Evolutionary conservation across 2,797 vertebrate genomes (phyloP), one percentile per base, ranked within the genome.

Genomic region (Botia kubotai): DNA sequence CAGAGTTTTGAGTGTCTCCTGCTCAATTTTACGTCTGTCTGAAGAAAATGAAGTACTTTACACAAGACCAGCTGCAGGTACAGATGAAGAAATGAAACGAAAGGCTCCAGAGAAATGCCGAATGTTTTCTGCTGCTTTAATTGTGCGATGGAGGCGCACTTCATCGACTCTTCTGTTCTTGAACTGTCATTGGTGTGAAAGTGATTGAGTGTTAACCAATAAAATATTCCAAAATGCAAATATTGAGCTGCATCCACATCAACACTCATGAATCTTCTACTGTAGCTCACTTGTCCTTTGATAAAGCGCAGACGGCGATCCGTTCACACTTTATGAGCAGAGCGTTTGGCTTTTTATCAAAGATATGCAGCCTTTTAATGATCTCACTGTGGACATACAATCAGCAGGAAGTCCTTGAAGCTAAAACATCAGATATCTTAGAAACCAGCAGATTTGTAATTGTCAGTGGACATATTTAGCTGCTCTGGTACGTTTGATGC

Each of bases 211-310:
- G 87, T 87, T 87, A 83, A 86, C 82, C 85, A 83, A 87, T 87
- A 87, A 87, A 87, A 87, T 87, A 87, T 87, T 85, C 85, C 71
- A 75, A 83, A 86, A 87, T 87, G 87, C 85, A 87, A 87, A 87
- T 86, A 86, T 82, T 70, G 73, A 83, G 70, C 79, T 65, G 77
- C 39, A 2, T 69, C 72, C 72, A 83, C 65, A 65, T 70, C 84
- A 83, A 79, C 82, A 79, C 79, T 84, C 87, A 87, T 87, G 87
- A 86, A 86, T 87, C 87, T 87, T 87, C 77, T 83, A 83, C 81
- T 85, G 69, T 85, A 80, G 81, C 68, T 67, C 62, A 36, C 82
- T 83, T 82, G 87, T 86, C 81, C 77, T 85, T 77, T 86, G 87
- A 85, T 82, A 86, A 85, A 86, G 43, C 80, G 76, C 52, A 82